phyloP scores from a whole-genome alignment of 2,888 invertebrate species.

The Marasmarcha lunaedactyla region DNA sequence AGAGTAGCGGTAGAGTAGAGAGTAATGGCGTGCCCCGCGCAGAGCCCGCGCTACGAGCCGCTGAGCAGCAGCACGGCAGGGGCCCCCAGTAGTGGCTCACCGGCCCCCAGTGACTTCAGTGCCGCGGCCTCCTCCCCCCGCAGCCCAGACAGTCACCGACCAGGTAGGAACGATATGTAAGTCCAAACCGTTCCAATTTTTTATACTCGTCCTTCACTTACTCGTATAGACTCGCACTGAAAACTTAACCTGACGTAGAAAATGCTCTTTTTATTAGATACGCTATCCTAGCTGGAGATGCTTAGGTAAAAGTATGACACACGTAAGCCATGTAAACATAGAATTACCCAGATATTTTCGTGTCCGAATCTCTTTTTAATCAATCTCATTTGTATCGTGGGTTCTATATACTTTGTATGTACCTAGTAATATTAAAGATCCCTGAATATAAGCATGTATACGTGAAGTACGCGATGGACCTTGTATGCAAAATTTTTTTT shows the following conservation, averaged over 20 bases:
- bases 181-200: conserved; percentile 66
- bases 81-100: conserved; percentile 56
- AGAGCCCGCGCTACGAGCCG: conserved; percentile 65
- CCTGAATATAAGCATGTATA: conserved; percentile 20
- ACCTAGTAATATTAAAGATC: too few species aligned
- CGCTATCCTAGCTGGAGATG: too few species aligned
- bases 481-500: conserved; percentile 7
- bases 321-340: too few species aligned
- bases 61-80: conserved; percentile 62
- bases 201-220: conserved; percentile 21
- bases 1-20: too few species aligned
- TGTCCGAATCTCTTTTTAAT: too few species aligned
- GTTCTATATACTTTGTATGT: conserved; percentile 22
- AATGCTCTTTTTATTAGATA: too few species aligned
- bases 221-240: conserved; percentile 23
- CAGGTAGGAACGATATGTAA: conserved; percentile 71
- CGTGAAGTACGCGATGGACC: conserved; percentile 4
- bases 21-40: conserved; percentile 8
- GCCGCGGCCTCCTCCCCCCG: conserved; percentile 52
- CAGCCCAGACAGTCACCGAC: conserved; percentile 55
- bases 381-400: too few species aligned
- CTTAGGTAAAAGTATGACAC: too few species aligned
- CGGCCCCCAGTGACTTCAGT: conserved; percentile 47
- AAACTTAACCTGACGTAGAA: conserved; percentile 4
- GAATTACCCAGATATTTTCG: too few species aligned